These are phyloP conservation scores for Drosophila repleta DNA, from an alignment of 1,140 invertebrate genomes.

Conservation along the genomic window DNA sequence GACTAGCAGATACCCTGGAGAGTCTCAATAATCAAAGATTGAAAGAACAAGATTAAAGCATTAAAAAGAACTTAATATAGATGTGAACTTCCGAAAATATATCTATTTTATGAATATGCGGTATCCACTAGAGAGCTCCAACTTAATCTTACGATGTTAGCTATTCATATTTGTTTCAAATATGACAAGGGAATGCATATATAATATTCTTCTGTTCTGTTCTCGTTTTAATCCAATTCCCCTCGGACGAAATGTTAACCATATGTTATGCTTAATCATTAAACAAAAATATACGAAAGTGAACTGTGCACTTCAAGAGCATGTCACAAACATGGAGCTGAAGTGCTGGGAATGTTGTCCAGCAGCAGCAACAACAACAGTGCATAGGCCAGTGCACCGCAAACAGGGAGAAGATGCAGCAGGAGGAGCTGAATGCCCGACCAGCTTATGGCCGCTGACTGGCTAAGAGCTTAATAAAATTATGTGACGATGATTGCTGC, in stretches of 20 bases:
- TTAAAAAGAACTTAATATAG: not conserved
- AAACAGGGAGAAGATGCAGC: slow-evolving; percentile 26
- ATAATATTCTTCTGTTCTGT: too few species aligned
- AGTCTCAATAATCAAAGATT: too few species aligned
- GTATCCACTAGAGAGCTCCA: too few species aligned
- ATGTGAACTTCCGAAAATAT: too few species aligned
- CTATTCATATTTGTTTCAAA: too few species aligned
- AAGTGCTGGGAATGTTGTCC: slow-evolving; percentile 29
- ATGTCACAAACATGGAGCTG: slow-evolving; percentile 17
- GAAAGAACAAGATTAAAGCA: not conserved
- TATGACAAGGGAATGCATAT: too few species aligned
- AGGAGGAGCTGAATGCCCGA: slow-evolving; percentile 10
- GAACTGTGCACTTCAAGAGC: not conserved
- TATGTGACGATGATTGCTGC: slow-evolving; percentile 77
- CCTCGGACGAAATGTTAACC: too few species aligned
- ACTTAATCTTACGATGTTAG: too few species aligned
- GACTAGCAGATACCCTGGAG: slow-evolving; percentile 5
- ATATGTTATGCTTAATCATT: slow-evolving; percentile 2
- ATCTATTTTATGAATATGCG: too few species aligned
- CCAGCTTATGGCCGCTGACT: slow-evolving; percentile 41
- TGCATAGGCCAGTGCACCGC: slow-evolving; percentile 38
- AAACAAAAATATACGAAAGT: not conserved
- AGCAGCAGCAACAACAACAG: slow-evolving; percentile 17
- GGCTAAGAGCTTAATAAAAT: slow-evolving; percentile 80
- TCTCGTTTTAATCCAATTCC: too few species aligned